phyloP scores from a whole-genome alignment of 1,140 invertebrate genomes.

The Cryptotermes secundus region DNA sequence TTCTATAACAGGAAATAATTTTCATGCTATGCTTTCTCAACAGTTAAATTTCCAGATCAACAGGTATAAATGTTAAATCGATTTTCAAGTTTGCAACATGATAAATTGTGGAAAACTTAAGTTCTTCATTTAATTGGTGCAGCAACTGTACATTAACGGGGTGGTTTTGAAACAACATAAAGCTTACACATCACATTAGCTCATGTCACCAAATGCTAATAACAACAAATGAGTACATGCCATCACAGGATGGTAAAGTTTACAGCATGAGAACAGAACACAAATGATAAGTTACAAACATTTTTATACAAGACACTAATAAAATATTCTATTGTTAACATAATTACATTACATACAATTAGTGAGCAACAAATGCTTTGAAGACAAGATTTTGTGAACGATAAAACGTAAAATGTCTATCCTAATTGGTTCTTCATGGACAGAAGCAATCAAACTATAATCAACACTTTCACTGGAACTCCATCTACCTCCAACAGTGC shows the following conservation, averaged over 20 bases:
- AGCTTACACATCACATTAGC: conserved; percentile 15
- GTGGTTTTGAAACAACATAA: conserved; percentile 12
- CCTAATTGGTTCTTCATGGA: background rate
- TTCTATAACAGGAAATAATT: background rate
- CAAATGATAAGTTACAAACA: conserved; percentile 17
- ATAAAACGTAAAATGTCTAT: background rate
- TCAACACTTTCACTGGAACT: background rate
- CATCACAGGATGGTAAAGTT: conserved; percentile 8
- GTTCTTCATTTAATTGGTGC: background rate
- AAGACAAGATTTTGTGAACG: conserved; percentile 8
- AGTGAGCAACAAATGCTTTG: conserved; percentile 15
- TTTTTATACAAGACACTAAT: background rate
- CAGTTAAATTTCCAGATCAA: background rate
- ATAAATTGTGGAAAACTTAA: background rate
- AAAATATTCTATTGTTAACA: conserved; percentile 19
- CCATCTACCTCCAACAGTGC: background rate
- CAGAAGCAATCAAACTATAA: background rate
- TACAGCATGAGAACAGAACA: background rate
- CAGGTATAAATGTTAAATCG: background rate
- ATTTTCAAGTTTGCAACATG: background rate
- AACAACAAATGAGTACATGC: conserved; percentile 8
- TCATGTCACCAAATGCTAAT: background rate
- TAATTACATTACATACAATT: conserved; percentile 7
- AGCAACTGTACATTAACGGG: conserved; percentile 15
- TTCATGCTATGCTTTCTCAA: background rate